phyloP scores from a whole-genome alignment of 2,888 invertebrate genomes.

The Cordilura impudica region DNA sequence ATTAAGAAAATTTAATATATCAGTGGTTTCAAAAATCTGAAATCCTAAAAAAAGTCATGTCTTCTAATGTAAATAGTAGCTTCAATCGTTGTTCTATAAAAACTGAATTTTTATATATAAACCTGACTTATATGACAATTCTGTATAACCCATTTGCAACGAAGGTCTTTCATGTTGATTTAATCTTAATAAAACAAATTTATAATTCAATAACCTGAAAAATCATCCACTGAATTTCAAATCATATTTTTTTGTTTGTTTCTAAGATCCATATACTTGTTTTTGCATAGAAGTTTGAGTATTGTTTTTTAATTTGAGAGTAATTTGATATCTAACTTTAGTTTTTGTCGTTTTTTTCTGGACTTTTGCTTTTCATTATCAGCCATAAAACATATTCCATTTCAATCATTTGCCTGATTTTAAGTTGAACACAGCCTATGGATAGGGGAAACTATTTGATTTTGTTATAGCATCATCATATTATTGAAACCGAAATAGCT shows the following conservation, averaged over 20 bases:
- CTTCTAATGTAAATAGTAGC: too few relatives aligned
- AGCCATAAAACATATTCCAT: neutral
- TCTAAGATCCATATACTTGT: neutral
- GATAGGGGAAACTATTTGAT: neutral
- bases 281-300: neutral
- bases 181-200: too few relatives aligned
- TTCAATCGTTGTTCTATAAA: too few relatives aligned
- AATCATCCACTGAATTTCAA: too few relatives aligned
- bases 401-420: slow-evolving; percentile 16
- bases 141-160: too few relatives aligned
- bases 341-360: slow-evolving; percentile 63
- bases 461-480: neutral
- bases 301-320: slow-evolving; percentile 11
- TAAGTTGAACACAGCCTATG: neutral
- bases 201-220: too few relatives aligned
- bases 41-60: too few relatives aligned
- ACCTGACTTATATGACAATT: too few relatives aligned
- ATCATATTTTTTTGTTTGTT: neutral
- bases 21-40: too few relatives aligned
- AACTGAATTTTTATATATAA: too few relatives aligned
- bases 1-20: neutral
- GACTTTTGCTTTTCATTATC: slow-evolving; percentile 30
- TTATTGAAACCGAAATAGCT: neutral
- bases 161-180: neutral
- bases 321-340: slow-evolving; percentile 37